These are phyloP conservation scores for Sycobia sp. DNA, from an alignment of 1,140 invertebrate genomes.

Conservation along the genomic window DNA sequence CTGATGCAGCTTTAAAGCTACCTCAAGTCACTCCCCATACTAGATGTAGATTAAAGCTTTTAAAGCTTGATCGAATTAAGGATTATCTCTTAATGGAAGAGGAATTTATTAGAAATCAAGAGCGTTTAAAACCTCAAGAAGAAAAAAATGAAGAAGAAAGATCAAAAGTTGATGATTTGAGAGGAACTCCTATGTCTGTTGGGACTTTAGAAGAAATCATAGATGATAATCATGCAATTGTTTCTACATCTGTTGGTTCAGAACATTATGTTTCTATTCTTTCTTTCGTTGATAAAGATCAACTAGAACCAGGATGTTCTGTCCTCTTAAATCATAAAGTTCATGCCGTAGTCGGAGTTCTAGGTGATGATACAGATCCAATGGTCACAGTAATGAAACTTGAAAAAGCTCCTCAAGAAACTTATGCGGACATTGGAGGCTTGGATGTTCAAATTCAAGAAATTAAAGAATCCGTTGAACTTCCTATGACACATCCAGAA, in stretches of 20 bases:
- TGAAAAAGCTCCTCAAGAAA: slow-evolving; percentile 99
- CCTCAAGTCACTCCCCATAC: slow-evolving; percentile 98
- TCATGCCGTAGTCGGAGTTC: slow-evolving; percentile 97
- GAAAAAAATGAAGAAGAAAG: slow-evolving; percentile 98
- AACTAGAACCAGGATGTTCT: slow-evolving; percentile 98
- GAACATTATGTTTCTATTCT: slow-evolving; percentile 99
- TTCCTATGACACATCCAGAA: slow-evolving; percentile 98
- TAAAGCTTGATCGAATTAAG: slow-evolving; percentile 97
- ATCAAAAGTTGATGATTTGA: slow-evolving; percentile 96
- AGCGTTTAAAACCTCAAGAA: slow-evolving; percentile 96
- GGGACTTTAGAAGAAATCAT: slow-evolving; percentile 99
- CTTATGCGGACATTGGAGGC: slow-evolving; percentile 99
- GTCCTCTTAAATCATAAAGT: slow-evolving; percentile 99
- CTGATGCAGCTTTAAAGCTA: slow-evolving; percentile 96
- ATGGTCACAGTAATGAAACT: slow-evolving; percentile 99
- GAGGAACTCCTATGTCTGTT: slow-evolving; percentile 99
- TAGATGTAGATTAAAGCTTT: slow-evolving; percentile 90
- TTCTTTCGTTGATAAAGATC: slow-evolving; percentile 99
- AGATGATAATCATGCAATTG: slow-evolving; percentile 99
- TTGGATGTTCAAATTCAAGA: slow-evolving; percentile 99
- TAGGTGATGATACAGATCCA: slow-evolving; percentile 99
- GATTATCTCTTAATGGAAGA: slow-evolving; percentile 99
- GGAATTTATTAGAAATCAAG: slow-evolving; percentile 98
- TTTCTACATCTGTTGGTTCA: slow-evolving; percentile 98
- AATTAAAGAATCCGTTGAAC: slow-evolving; percentile 98